Conservation (phyloP, 2,113 vertebrate genomes). For the Alouatta palliata region DNA sequence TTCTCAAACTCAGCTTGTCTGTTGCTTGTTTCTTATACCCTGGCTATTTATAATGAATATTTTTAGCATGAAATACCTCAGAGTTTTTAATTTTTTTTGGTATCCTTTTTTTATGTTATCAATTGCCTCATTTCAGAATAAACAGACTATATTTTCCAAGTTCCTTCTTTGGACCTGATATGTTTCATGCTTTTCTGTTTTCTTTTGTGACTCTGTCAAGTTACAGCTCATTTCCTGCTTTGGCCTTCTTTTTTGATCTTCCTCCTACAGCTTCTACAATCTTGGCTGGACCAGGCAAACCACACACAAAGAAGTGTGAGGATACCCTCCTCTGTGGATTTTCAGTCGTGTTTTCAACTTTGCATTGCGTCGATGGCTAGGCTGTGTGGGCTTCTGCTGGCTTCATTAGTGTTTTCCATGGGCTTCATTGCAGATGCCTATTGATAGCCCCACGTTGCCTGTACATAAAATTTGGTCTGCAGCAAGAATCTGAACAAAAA, state of each 20-base stretch:
- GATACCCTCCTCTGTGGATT: background rate
- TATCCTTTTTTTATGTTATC: background rate
- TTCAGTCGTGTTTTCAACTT: background rate
- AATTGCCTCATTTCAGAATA: conserved; percentile 35
- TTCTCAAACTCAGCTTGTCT: background rate
- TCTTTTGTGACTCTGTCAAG: conserved; percentile 39
- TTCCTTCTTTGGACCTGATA: background rate
- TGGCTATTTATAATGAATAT: conserved; percentile 2
- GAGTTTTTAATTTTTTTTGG: background rate
- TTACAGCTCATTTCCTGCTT: conserved; percentile 65
- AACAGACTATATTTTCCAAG: conserved; percentile 36
- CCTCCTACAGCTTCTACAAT: background rate
- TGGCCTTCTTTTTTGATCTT: background rate
- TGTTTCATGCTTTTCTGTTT: conserved; percentile 24
- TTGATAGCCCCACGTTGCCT: background rate
- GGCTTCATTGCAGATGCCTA: background rate
- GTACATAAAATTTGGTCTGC: background rate
- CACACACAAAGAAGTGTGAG: background rate
- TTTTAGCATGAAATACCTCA: background rate
- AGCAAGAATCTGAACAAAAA: conserved; percentile 33
- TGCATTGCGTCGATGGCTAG: rapidly evolving
- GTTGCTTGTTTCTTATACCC: background rate
- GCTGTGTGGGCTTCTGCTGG: background rate
- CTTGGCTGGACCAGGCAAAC: conserved; percentile 12
- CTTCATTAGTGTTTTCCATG: conserved; percentile 26